phyloP scores from a whole-genome alignment of 2,797 vertebrate species.

The Ctenosaura bakeri region DNA sequence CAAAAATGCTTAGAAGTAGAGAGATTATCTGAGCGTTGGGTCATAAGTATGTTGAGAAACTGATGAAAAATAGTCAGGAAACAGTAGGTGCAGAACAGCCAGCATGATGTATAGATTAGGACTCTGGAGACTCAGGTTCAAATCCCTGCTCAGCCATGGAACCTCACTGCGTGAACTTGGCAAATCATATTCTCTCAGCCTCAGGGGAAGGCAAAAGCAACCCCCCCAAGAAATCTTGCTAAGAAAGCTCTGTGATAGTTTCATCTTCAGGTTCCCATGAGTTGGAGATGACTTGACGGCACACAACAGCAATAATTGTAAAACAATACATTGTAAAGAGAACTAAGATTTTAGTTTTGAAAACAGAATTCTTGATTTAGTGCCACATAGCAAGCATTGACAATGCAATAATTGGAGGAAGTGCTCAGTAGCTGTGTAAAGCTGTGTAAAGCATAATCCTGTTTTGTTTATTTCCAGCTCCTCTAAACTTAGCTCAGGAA shows the following conservation, averaged over 20 bases:
- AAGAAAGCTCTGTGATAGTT: too few relatives aligned
- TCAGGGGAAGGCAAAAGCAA: too few relatives aligned
- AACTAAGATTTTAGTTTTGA: neutral
- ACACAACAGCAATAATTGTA: too few relatives aligned
- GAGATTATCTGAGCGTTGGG: too few relatives aligned
- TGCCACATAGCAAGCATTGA: neutral
- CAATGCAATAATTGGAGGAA: conserved; percentile 31
- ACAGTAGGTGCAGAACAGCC: neutral
- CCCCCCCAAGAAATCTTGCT: too few relatives aligned
- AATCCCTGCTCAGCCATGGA: too few relatives aligned
- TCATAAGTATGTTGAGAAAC: neutral
- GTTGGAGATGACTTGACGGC: too few relatives aligned
- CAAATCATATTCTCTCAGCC: too few relatives aligned
- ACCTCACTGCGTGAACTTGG: too few relatives aligned
- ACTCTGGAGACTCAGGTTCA: too few relatives aligned
- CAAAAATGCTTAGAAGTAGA: neutral
- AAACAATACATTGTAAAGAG: neutral
- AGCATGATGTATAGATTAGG: too few relatives aligned
- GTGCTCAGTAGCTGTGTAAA: neutral
- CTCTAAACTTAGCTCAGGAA: conserved; percentile 5
- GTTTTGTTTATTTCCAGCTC: conserved; percentile 13
- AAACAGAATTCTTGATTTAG: conserved; percentile 8
- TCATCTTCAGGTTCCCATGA: too few relatives aligned
- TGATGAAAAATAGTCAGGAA: neutral
- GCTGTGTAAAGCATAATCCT: neutral